Conservation (phyloP, 2,797 vertebrate species). For the Sebastes hubbsi region DNA sequence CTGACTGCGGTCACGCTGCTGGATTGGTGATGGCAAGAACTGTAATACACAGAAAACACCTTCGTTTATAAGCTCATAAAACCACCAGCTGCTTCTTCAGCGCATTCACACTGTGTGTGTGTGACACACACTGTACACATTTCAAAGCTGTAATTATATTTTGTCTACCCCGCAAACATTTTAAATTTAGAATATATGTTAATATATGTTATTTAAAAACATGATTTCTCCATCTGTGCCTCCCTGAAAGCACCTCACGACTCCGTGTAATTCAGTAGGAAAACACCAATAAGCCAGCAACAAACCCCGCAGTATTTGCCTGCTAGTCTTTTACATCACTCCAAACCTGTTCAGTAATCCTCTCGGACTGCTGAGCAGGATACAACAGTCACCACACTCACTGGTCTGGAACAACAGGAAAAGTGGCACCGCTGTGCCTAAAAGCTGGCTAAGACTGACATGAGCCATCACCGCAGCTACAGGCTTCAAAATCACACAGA, state of each 20-base stretch:
- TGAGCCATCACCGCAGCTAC: conserved; percentile 15
- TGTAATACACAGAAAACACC: not conserved
- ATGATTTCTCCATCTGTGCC: not conserved
- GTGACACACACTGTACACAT: not conserved
- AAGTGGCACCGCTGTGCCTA: conserved; percentile 24
- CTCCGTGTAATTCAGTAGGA: conserved; percentile 1
- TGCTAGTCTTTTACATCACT: conserved; percentile 16
- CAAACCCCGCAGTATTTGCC: not conserved
- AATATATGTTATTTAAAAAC: not conserved
- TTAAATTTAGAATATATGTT: not conserved
- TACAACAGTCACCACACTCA: conserved; percentile 31
- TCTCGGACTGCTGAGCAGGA: conserved; percentile 19
- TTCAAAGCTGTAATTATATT: not conserved
- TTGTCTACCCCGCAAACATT: not conserved
- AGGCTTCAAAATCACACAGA: conserved; percentile 38
- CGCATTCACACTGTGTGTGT: not conserved
- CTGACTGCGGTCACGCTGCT: not conserved
- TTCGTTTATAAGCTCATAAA: not conserved
- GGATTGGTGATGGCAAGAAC: not conserved
- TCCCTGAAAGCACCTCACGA: not conserved
- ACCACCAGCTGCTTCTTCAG: not conserved
- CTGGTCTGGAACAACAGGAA: conserved; percentile 55
- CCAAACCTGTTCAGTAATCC: conserved; percentile 40
- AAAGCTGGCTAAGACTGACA: conserved; percentile 47
- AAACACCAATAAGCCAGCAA: not conserved